These are phyloP conservation scores for Chironex yamaguchii DNA, from an alignment of 30 jellyfish, hydroid and myxozoan genomes.

Conservation along the genomic window DNA sequence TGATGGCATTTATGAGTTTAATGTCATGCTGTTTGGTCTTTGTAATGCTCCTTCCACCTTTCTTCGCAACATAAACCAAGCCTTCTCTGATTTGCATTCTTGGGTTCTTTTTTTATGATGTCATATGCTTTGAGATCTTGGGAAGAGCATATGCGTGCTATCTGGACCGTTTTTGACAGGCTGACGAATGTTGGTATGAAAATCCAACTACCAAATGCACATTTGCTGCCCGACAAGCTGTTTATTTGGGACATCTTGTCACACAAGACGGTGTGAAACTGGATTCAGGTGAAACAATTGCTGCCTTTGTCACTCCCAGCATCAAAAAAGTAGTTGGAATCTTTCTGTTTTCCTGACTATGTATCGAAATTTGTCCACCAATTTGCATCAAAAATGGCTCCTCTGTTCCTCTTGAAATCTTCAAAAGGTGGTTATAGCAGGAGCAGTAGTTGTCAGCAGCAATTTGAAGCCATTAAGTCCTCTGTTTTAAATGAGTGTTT, in stretches of 20 bases:
- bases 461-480: constrained; percentile 16
- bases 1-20: constrained; percentile 56
- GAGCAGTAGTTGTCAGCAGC: constrained; percentile 18
- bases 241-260: constrained; percentile 34
- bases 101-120: constrained; percentile 63
- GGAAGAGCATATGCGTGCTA: constrained; percentile 53
- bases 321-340: no score
- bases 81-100: constrained; percentile 36
- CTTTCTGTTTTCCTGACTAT: no score
- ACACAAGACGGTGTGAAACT: constrained; percentile 37
- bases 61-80: constrained; percentile 58
- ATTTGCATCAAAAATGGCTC: constrained; percentile 44
- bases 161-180: constrained; percentile 28
- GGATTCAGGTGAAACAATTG: constrained; percentile 47
- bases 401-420: constrained; percentile 8
- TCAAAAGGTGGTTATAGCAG: constrained; percentile 18
- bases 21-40: constrained; percentile 70
- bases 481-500: constrained; percentile 32
- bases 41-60: constrained; percentile 74
- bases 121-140: constrained; percentile 41
- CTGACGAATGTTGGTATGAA: constrained; percentile 12
- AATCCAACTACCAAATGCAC: constrained; percentile 45
- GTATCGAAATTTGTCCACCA: constrained; percentile 38
- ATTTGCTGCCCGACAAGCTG: no score
- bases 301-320: constrained; percentile 62